Conservation (phyloP, 2,888 invertebrate species). For the Hyppa rectilinea region DNA sequence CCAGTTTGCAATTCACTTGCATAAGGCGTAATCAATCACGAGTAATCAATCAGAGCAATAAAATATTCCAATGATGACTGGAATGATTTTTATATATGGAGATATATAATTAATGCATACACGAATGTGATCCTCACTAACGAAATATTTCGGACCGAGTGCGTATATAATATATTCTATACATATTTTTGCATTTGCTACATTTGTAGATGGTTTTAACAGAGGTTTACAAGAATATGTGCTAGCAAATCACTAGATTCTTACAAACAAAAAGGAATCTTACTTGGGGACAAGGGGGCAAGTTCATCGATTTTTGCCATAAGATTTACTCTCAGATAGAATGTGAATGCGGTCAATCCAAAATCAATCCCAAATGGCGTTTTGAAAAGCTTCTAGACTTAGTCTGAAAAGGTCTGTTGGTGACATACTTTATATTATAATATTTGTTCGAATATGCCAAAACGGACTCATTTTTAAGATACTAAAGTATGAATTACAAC, state of each 20-base stretch:
- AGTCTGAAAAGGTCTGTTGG: neutral
- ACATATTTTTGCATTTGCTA: no score
- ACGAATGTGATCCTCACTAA: neutral
- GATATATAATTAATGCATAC: neutral
- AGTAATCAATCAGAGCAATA: constrained; percentile 16
- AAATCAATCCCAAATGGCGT: constrained; percentile 11
- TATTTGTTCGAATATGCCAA: neutral
- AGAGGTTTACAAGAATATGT: neutral
- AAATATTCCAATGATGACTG: constrained; percentile 29
- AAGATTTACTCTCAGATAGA: neutral
- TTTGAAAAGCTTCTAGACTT: neutral
- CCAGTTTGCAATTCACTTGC: no score
- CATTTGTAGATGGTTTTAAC: neutral
- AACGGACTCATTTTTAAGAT: neutral
- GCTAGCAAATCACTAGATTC: neutral
- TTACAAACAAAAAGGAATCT: neutral
- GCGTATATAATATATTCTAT: no score
- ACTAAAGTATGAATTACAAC: neutral
- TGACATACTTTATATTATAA: neutral
- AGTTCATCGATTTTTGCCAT: neutral
- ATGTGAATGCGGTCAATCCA: neutral
- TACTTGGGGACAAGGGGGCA: neutral
- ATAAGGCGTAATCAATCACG: no score
- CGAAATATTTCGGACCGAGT: neutral
- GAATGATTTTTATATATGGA: constrained; percentile 14